These are phyloP conservation scores for Ascaphus truei DNA, from an alignment of 2,113 vertebrate genomes.

Conservation along the genomic window DNA sequence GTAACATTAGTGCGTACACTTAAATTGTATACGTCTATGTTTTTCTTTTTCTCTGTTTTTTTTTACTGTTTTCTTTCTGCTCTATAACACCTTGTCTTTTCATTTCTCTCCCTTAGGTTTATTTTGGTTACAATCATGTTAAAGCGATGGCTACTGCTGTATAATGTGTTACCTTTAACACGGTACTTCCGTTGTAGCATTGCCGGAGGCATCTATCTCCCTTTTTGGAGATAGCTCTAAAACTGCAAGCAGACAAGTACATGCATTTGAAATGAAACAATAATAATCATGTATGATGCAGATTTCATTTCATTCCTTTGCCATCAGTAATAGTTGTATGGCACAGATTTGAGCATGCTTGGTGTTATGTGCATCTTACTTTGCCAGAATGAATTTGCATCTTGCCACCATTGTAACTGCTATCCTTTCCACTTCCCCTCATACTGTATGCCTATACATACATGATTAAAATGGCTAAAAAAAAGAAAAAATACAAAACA, in stretches of 20 bases:
- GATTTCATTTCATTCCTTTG: constrained; percentile 41
- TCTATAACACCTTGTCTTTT: too few relatives aligned
- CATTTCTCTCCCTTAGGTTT: constrained; percentile 10
- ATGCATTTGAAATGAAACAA: constrained; percentile 49
- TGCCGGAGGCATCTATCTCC: constrained; percentile 38
- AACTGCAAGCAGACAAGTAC: constrained; percentile 41
- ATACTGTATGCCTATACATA: constrained; percentile 44
- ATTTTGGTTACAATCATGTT: constrained; percentile 33
- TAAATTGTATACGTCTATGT: constrained; percentile 44
- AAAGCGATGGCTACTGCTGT: constrained; percentile 38
- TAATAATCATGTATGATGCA: constrained; percentile 49
- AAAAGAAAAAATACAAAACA: constrained; percentile 40
- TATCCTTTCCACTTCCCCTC: constrained; percentile 53
- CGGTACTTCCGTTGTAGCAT: constrained; percentile 30
- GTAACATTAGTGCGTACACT: constrained; percentile 39
- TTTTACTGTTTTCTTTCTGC: constrained; percentile 15
- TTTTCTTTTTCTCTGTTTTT: constrained; percentile 35
- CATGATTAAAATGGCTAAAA: constrained; percentile 56
- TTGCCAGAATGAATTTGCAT: constrained; percentile 57
- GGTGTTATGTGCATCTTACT: constrained; percentile 55
- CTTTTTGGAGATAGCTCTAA: constrained; percentile 41
- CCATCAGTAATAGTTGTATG: constrained; percentile 43
- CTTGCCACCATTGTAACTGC: constrained; percentile 47
- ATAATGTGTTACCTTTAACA: constrained; percentile 33
- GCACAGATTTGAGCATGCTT: constrained; percentile 54